Conservation (phyloP, 2,888 invertebrate species). For the Rhimphoctona megacephalus region DNA sequence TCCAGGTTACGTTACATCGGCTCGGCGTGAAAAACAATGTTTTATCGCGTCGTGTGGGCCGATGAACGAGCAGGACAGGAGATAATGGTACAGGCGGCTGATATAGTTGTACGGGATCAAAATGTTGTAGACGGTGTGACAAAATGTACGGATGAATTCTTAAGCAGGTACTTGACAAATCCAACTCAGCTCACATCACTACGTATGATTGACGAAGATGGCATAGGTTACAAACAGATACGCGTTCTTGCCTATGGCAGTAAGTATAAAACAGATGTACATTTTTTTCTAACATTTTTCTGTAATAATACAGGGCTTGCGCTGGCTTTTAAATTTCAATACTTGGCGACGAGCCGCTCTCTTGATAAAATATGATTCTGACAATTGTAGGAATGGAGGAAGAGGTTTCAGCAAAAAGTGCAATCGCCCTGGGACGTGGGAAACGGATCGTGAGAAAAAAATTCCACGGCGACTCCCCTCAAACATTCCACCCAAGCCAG, state of each 20-base stretch:
- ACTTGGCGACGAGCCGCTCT: neutral
- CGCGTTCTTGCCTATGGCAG: neutral
- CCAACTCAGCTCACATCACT: neutral
- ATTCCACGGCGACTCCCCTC: neutral
- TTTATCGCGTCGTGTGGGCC: neutral
- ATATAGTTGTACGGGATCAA: neutral
- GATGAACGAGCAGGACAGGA: neutral
- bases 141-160: neutral
- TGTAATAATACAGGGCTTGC: neutral
- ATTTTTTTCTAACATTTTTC: no score
- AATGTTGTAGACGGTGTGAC: neutral
- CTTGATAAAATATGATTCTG: neutral
- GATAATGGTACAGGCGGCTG: neutral
- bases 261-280: neutral
- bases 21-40: neutral
- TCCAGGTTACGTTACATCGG: no score
- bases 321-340: neutral
- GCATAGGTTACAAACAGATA: neutral
- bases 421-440: neutral
- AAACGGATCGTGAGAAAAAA: neutral
- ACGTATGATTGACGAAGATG: neutral
- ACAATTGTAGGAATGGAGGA: neutral
- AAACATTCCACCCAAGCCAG: neutral
- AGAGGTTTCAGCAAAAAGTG: neutral
- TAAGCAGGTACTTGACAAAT: neutral